A percentile compares a stretch with the other conserved stretches of the same genome.
Conservation (phyloP, 2,113 vertebrate species). For the Thamnaconus septentrionalis region DNA sequence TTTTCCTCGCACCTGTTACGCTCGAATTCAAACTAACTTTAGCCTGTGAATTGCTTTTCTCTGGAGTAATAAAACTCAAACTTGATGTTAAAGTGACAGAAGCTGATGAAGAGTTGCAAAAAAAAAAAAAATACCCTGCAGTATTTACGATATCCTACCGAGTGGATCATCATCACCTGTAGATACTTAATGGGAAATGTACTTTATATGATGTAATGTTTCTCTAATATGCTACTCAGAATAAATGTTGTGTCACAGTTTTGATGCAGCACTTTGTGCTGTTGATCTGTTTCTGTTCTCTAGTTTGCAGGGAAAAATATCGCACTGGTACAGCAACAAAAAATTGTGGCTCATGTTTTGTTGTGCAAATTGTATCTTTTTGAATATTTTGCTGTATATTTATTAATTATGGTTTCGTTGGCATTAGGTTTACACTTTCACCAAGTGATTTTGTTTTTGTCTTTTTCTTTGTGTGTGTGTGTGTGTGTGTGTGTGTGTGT, state of each 20-base stretch:
- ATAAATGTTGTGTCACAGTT: slow-evolving; percentile 46
- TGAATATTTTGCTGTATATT: slow-evolving; percentile 37
- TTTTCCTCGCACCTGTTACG: too few species aligned
- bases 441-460: slow-evolving; percentile 32
- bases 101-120: background rate
- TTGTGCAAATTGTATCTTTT: slow-evolving; percentile 36
- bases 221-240: slow-evolving; percentile 52
- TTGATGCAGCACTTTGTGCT: slow-evolving; percentile 56
- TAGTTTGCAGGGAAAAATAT: slow-evolving; percentile 53
- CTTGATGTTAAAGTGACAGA: slow-evolving; percentile 6
- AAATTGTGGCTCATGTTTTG: slow-evolving; percentile 61
- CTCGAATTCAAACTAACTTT: too few species aligned
- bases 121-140: background rate
- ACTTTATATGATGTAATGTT: slow-evolving; percentile 70
- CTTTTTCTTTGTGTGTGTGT: background rate
- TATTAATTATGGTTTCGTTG: slow-evolving; percentile 48
- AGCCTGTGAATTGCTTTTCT: too few species aligned
- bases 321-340: slow-evolving; percentile 22
- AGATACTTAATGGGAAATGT: slow-evolving; percentile 71
- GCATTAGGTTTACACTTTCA: slow-evolving; percentile 41
- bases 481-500: background rate
- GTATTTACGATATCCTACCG: slow-evolving; percentile 39
- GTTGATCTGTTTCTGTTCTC: slow-evolving; percentile 60
- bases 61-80: background rate
- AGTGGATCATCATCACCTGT: slow-evolving; percentile 59